Base-by-base conservation (phyloP, 2,113 vertebrate genomes). In the Austrofundulus limnaeus region DNA sequence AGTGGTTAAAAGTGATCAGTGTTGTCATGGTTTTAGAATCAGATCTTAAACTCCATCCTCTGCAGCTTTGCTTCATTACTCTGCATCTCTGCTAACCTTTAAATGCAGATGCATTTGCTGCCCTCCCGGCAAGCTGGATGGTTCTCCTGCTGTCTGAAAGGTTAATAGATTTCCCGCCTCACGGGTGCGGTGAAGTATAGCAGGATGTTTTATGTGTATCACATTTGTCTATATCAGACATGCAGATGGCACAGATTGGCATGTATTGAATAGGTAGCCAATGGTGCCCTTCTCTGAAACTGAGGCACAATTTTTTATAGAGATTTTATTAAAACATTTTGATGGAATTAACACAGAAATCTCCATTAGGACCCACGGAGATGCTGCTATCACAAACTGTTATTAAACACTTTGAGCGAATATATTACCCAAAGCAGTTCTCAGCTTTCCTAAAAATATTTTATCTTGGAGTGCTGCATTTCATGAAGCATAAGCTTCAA, bases 101-200 rank as follows among this genome's bases (percentile, higher is more conserved):
- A 77, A 78, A 80, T 81, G 66, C 48, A 86, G 64, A 80, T 77
- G 69, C 75, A 52, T 80, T 73, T 52, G 28, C 79, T 69, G 47
- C 62, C 83, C 82, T 78, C 66, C 77, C 25, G 47, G 62, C 66
- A 50, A 55, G 65, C 61, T 68, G 62, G 48, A 38, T 70, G 77
- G 51, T 77, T 71, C 81, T 84, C 76, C 84, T 78, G 76, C 84
- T 77, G 72, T 55, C 78, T 73, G 81, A 90, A 91, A 91, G 87
- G 91, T 91, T 91, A 91, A 90, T 91, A 87, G 83, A 88, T 89
- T 84, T 83, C 79, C 73, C 61, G 8, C 69, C 74, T 69, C 64
- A 38, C 70, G 80, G 72, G 83, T 82, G 85, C 73, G 81, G 42
- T 16, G 39, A 63, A 78, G 81, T 52, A 45, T 43, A 48, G n/a